Conservation (phyloP, 2,797 vertebrate genomes). For the Spheniscus humboldti region DNA sequence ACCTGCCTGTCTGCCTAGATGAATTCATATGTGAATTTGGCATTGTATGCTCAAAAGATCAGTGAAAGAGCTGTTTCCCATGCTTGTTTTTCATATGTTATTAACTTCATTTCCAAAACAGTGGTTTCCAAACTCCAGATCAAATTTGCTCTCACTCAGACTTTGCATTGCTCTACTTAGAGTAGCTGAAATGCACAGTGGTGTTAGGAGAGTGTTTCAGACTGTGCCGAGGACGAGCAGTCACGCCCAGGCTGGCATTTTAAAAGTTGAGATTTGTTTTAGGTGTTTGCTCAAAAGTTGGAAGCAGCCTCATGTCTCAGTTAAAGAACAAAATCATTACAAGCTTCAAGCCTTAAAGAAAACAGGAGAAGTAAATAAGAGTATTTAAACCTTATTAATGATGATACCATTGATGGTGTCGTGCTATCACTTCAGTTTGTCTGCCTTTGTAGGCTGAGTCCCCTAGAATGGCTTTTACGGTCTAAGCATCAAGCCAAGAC, state of each 20-base stretch:
- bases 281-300: not conserved
- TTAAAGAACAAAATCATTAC: not conserved
- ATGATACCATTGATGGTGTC: too few relatives aligned
- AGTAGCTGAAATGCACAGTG: accelerated
- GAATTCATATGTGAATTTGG: not conserved
- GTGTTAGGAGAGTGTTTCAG: not conserved
- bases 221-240: not conserved
- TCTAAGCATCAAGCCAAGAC: not conserved
- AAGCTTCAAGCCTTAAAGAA: not conserved
- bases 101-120: not conserved
- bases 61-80: not conserved
- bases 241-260: accelerated
- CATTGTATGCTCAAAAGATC: not conserved
- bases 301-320: not conserved
- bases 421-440: accelerated
- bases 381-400: not conserved
- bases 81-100: not conserved
- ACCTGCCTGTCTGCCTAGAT: not conserved
- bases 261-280: not conserved
- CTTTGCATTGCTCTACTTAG: accelerated
- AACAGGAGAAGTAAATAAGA: not conserved
- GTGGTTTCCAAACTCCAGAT: not conserved
- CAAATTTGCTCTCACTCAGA: not conserved
- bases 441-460: not conserved
- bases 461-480: not conserved